Conservation (phyloP, 2,888 invertebrate genomes). For the Dicyrtoma fusca region DNA sequence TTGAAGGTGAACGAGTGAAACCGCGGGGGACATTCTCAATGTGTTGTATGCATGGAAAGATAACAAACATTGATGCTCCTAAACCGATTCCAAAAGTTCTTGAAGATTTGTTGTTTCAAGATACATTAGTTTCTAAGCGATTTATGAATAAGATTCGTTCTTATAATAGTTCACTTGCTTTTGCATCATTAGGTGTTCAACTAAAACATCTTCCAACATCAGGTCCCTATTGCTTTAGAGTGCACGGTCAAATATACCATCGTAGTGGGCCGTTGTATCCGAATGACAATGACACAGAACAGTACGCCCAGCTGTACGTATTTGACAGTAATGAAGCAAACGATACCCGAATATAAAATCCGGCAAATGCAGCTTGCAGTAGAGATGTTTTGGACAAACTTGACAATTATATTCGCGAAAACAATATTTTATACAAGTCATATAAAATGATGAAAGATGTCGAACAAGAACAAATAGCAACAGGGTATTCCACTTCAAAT, state of each 20-base stretch:
- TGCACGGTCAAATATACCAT: constrained; percentile 53
- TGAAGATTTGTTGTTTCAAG: neutral
- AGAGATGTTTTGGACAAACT: constrained; percentile 21
- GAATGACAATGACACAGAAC: neutral
- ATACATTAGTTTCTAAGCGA: neutral
- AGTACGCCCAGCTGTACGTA: constrained; percentile 40
- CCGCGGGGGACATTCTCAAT: neutral
- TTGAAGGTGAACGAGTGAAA: neutral
- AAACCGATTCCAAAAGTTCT: neutral
- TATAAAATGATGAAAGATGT: constrained; percentile 35
- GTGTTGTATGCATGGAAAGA: neutral
- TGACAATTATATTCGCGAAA: constrained; percentile 1
- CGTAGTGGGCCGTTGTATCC: constrained; percentile 35
- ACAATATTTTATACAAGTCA: constrained; percentile 33
- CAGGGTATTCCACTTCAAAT: neutral
- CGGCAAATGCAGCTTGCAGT: neutral
- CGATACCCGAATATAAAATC: constrained; percentile 16
- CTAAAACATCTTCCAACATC: constrained; percentile 11
- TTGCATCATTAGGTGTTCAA: constrained; percentile 49
- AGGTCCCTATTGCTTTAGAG: constrained; percentile 47
- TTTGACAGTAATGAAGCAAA: constrained; percentile 43
- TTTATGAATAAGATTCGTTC: neutral
- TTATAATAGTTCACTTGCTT: constrained; percentile 43
- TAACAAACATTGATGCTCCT: neutral
- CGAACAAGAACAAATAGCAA: constrained; percentile 34